phyloP scores from a whole-genome alignment of 2,888 invertebrate genomes.

The Drosophila borborema region DNA sequence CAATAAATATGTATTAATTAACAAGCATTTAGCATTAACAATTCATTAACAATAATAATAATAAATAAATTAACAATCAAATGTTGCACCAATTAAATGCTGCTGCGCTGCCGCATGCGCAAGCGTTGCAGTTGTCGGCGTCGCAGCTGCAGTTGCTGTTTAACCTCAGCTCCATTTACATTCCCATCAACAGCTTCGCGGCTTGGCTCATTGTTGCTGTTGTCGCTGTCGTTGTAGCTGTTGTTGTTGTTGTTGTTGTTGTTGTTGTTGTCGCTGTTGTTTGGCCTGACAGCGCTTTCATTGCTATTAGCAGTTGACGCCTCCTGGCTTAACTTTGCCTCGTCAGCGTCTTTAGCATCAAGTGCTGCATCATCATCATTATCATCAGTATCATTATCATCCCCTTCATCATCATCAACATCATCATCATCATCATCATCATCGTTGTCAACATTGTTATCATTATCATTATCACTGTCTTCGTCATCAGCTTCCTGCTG shows the following conservation, averaged over 20 bases:
- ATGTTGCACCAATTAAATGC: constrained; percentile 23
- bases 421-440: constrained; percentile 17
- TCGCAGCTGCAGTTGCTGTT: constrained; percentile 19
- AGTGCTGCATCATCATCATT: constrained; percentile 6
- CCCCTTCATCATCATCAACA: constrained; percentile 6
- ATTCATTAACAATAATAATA: constrained; percentile 66
- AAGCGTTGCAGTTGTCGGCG: constrained; percentile 43
- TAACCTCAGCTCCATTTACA: constrained; percentile 32
- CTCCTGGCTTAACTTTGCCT: constrained; percentile 28
- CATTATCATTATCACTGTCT: constrained; percentile 21
- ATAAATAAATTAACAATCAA: constrained; percentile 59
- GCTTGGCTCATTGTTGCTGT: constrained; percentile 26
- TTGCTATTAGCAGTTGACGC: constrained; percentile 37
- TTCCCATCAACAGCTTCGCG: constrained; percentile 46
- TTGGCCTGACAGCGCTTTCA: constrained; percentile 45
- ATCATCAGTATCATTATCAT: constrained; percentile 9
- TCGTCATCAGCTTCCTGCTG: constrained; percentile 25
- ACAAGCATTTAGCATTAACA: constrained; percentile 69
- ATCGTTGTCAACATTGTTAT: constrained; percentile 10
- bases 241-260: constrained; percentile 12
- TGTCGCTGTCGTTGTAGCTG: neutral
- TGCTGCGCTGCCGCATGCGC: constrained; percentile 42
- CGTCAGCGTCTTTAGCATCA: constrained; percentile 38
- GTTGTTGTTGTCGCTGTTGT: constrained; percentile 17
- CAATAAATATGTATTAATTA: constrained; percentile 73